Percentiles rank a stretch among this genome's conserved stretches.
Conservation (phyloP, 2,113 vertebrate species). For the Ammospiza caudacuta region DNA sequence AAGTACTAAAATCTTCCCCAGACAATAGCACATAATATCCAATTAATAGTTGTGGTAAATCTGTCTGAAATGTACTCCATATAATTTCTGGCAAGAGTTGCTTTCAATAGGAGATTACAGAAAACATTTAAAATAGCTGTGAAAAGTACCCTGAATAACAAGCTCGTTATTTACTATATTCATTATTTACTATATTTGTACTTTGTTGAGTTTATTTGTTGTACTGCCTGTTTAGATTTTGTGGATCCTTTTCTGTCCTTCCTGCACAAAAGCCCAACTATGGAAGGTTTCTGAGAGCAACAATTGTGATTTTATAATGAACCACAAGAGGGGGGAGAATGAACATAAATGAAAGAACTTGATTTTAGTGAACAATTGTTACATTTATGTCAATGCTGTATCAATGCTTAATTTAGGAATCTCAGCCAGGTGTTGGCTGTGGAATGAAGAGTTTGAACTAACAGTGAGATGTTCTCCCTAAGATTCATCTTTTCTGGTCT, state of each 20-base stretch:
- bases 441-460: neutral
- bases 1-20: neutral
- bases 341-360: constrained; percentile 71
- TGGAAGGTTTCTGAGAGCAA: constrained; percentile 23
- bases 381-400: neutral
- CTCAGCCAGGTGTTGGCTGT: neutral
- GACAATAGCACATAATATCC: neutral
- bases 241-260: neutral
- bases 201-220: neutral
- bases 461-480: neutral
- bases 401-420: neutral
- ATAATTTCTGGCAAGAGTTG: neutral
- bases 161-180: constrained; percentile 28
- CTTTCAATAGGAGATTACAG: neutral
- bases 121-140: neutral
- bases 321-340: constrained; percentile 80
- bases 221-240: neutral
- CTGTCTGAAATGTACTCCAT: neutral
- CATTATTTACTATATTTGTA: constrained; percentile 37
- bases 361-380: constrained; percentile 30
- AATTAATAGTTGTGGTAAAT: neutral
- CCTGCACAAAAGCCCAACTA: neutral
- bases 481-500: neutral
- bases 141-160: constrained; percentile 12
- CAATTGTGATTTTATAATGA: constrained; percentile 74